These are phyloP conservation scores for Nasonia oneida DNA, from an alignment of 2,888 invertebrate genomes.

Conservation along the genomic window DNA sequence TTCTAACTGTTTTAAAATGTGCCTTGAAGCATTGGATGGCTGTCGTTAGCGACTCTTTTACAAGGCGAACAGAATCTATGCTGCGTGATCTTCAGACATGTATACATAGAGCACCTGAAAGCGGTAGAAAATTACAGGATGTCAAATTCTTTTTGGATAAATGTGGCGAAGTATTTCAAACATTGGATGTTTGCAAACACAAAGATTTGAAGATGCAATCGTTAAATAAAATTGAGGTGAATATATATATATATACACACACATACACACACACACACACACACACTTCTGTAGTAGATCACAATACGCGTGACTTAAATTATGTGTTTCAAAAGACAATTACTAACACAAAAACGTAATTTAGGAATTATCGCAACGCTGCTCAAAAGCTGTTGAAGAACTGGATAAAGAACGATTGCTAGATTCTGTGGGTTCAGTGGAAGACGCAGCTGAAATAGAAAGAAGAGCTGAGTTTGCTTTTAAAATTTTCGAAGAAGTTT, in stretches of 20 bases:
- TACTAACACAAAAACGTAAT: constrained; percentile 19
- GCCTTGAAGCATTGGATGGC: constrained; percentile 78
- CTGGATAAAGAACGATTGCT: constrained; percentile 65
- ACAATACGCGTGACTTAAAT: too few species aligned
- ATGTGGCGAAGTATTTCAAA: constrained; percentile 71
- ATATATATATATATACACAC: background rate
- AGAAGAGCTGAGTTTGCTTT: constrained; percentile 70
- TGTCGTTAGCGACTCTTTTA: constrained; percentile 74
- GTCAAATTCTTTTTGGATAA: constrained; percentile 68
- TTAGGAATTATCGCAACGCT: constrained; percentile 69
- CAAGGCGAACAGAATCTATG: constrained; percentile 62
- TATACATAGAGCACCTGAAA: constrained; percentile 65
- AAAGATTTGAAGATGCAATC: constrained; percentile 63
- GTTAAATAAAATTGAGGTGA: constrained; percentile 67
- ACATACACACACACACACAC: too few species aligned
- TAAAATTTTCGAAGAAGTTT: constrained; percentile 71
- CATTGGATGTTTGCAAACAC: constrained; percentile 69
- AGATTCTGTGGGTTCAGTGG: constrained; percentile 65
- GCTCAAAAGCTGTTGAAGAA: constrained; percentile 62
- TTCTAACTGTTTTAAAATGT: constrained; percentile 72
- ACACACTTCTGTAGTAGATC: background rate
- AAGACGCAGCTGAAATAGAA: constrained; percentile 64
- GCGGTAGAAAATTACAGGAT: constrained; percentile 69
- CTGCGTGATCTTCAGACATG: constrained; percentile 63
- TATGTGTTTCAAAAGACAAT: constrained; percentile 30